A percentile compares a stretch with the other conserved stretches of the same genome.
Evolutionary conservation across 2,888 invertebrate genomes (phyloP).

Genomic region (Nomada hirtipes): DNA sequence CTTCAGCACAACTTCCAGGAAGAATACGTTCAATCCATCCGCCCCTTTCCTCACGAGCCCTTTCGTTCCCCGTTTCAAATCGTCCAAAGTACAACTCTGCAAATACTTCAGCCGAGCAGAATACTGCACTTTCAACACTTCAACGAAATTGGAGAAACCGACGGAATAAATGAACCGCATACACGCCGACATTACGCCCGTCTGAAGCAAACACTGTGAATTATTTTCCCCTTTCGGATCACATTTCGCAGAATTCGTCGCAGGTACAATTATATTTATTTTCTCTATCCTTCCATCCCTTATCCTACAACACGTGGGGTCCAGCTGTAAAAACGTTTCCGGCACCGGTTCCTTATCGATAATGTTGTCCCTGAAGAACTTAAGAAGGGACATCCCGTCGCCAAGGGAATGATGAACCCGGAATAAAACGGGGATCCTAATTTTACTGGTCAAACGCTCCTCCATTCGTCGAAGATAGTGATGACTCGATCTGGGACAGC

Average conservation of each 20-base stretch:
- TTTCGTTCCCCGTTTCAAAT: slow-evolving; percentile 30
- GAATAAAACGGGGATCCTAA: slow-evolving; percentile 84
- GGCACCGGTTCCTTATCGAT: slow-evolving; percentile 77
- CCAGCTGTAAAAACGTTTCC: slow-evolving; percentile 37
- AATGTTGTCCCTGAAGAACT: slow-evolving; percentile 84
- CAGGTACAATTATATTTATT: background rate
- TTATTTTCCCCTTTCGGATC: background rate
- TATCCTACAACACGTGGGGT: background rate
- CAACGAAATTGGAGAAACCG: slow-evolving; percentile 12
- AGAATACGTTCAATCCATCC: slow-evolving; percentile 20
- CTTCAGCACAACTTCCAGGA: slow-evolving; percentile 21
- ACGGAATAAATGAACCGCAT: slow-evolving; percentile 71
- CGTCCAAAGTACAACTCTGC: slow-evolving; percentile 16
- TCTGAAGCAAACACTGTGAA: slow-evolving; percentile 3
- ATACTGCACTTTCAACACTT: slow-evolving; percentile 27
- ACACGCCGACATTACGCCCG: slow-evolving; percentile 62
- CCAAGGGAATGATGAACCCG: slow-evolving; percentile 86
- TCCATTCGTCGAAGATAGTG: slow-evolving; percentile 64
- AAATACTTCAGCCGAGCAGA: slow-evolving; percentile 29
- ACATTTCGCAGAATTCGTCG: background rate
- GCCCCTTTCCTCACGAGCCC: background rate
- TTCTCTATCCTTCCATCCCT: slow-evolving; percentile 13
- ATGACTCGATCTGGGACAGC: slow-evolving; percentile 61
- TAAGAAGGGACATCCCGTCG: slow-evolving; percentile 85
- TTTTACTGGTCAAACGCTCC: slow-evolving; percentile 66